phyloP scores from a whole-genome alignment of 2,888 invertebrate species.

The Dromius quadrimaculatus region DNA sequence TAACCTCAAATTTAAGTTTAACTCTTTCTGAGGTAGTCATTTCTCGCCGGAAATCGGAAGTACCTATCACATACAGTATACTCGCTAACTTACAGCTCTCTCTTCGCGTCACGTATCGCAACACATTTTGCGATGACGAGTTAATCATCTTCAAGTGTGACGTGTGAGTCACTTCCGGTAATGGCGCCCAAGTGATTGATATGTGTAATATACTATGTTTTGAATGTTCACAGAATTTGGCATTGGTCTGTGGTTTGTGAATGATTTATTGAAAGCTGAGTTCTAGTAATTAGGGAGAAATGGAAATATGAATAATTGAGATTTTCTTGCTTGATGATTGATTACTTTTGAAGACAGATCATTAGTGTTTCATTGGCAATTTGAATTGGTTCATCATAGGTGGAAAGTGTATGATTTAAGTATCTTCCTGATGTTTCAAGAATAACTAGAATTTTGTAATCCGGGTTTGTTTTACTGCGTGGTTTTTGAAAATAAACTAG shows the following conservation, averaged over 20 bases:
- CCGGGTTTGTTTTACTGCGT: too few relatives aligned
- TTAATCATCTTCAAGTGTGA: not conserved
- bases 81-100: not conserved
- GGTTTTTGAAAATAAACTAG: too few relatives aligned
- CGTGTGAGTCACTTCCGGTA: conserved; percentile 2
- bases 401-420: too few relatives aligned
- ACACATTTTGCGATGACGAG: not conserved
- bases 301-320: too few relatives aligned
- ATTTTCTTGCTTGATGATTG: too few relatives aligned
- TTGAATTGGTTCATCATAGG: too few relatives aligned
- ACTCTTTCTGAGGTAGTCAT: not conserved
- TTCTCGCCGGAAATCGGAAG: conserved; percentile 6
- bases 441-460: too few relatives aligned
- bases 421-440: too few relatives aligned
- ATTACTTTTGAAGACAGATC: too few relatives aligned
- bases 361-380: too few relatives aligned
- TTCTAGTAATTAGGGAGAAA: not conserved
- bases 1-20: not conserved
- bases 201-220: too few relatives aligned
- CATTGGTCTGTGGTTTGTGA: not conserved
- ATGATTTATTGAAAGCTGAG: not conserved
- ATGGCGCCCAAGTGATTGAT: conserved; percentile 3
- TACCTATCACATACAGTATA: not conserved
- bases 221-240: too few relatives aligned
- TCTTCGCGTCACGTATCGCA: not conserved